Evolutionary conservation across 2,888 invertebrate genomes (phyloP), one percentile per base, ranked within the genome.

Genomic region (Drosophila greeni): DNA sequence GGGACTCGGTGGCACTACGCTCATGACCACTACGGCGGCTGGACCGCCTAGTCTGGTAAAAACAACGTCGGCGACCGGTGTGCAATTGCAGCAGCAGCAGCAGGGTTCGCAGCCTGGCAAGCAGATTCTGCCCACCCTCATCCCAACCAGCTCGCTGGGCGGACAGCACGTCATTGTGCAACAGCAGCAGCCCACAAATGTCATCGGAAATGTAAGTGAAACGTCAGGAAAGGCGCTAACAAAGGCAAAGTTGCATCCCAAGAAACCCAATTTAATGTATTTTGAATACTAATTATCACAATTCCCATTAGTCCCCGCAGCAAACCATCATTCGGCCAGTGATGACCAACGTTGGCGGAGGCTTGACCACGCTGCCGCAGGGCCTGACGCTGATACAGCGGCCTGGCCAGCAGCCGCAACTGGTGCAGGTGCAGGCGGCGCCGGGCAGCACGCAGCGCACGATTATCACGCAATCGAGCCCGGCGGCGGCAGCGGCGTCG

Each of bases 301-400:
- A 40, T 34, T 52, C 61, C 33, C 54, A 73, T 29, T 61, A 89
- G 86, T 82, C 87, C 51, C 77, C 86, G 54, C 88, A 88, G 67
- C 88, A 88, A 71, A 88, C 89, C 14, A 89, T 89, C 48, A 88
- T 89, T 59, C 82, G 89, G 14, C 89, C 89, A 7, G 86, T 89
- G 31, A 83, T 89, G 79, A 76, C 87, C 16, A 86, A 86, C 65
- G 80, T 86, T 14, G 85, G 87, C 66, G 82, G 83, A 48, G 84
- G 87, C 11, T 74, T 87, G 57, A 85, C 88, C 56, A 84, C 87
- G 53, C 73, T 89, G 62, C 88, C 88, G 62, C 88, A 88, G 73
- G 89, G 89, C 34, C 76, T 89, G 45, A 89, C 89, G 42, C 76
- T 89, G 23, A 89, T 89, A 54, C 89, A 89, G 73, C 84, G 89